Evolutionary conservation across 2,888 invertebrate species (phyloP), one percentile per base, ranked within the genome.

Genomic region (Fragum sueziense): DNA sequence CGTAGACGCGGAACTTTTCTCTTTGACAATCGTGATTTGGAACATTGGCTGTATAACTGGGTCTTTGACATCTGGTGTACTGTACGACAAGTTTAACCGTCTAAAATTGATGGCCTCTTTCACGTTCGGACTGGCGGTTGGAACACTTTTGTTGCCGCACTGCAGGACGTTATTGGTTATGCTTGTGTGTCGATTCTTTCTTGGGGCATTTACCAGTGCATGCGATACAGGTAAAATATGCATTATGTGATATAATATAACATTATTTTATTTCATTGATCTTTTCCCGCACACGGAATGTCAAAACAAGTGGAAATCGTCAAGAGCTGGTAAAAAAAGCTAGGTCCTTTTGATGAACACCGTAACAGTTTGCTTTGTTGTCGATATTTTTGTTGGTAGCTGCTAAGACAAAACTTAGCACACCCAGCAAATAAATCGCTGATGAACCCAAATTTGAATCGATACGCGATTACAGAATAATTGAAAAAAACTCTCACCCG

Each of bases 61-160:
- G 14, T 74, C 74, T n/a, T 31, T 74, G 11, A 33, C 41, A 25
- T 52, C 67, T 1, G 74, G 74, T 14, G 14, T 59, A 7, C 29
- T 68, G 4, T 74, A 57, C 25, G 74, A 74, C 68, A 65, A n/a
- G 17, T 69, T 31, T 47, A 67, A 67, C 34, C 34, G 74, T 9
- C 59, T 74, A 9, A 33, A 11, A 1, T 34, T 54, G 20, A 67
- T 68, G 34, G 54, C 31, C 1, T 9, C 37, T 4, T 20, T n/a
- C 4, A 74, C 57, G 0, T 2, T 57, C n/a, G 74, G 74, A 1
- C 37, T 54, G 17, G 74, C 29, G 20, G 20, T 59, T 25, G 22
- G 25, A 11, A 68, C 65, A 54, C n/a, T 68, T 20, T 9, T 68
- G 47, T 27, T 67, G 20, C 74, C 74, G 4, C 68, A 67, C 25